phyloP scores from a whole-genome alignment of 2,888 invertebrate genomes.

The Notocelia uddmanniana region DNA sequence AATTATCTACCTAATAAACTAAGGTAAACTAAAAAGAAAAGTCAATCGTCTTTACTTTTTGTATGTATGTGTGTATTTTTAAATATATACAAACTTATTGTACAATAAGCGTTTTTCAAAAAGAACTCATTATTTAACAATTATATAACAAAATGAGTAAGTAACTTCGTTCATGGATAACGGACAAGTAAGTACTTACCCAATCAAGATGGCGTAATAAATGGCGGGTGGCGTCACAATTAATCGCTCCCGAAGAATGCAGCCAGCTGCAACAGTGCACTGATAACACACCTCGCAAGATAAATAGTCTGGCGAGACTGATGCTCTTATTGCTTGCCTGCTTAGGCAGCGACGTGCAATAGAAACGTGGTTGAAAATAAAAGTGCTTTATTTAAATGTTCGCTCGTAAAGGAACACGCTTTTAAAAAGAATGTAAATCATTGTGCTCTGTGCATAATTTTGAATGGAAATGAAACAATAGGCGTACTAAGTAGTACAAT shows the following conservation, averaged over 20 bases:
- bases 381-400: slow-evolving; percentile 34
- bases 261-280: slow-evolving; percentile 72
- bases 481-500: not conserved
- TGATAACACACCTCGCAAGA: slow-evolving; percentile 69
- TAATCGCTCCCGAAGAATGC: slow-evolving; percentile 75
- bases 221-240: slow-evolving; percentile 69
- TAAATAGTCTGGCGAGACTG: slow-evolving; percentile 57
- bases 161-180: slow-evolving; percentile 56
- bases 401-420: slow-evolving; percentile 10
- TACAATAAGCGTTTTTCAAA: no score
- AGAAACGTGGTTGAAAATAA: slow-evolving; percentile 39
- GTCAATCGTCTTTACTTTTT: no score
- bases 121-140: not conserved
- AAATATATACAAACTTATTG: no score
- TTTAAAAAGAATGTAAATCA: not conserved
- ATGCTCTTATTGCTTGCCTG: slow-evolving; percentile 43
- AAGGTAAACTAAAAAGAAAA: no score
- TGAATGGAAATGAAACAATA: not conserved
- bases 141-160: slow-evolving; percentile 25
- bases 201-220: slow-evolving; percentile 75
- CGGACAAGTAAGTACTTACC: slow-evolving; percentile 56
- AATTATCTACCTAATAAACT: no score
- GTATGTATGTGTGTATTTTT: no score
- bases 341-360: slow-evolving; percentile 40
- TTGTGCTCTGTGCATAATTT: not conserved